Percentiles rank a stretch among this genome's conserved stretches.
Evolutionary conservation across 2,888 invertebrate species (phyloP).

Genomic region (Bombylius discolor): DNA sequence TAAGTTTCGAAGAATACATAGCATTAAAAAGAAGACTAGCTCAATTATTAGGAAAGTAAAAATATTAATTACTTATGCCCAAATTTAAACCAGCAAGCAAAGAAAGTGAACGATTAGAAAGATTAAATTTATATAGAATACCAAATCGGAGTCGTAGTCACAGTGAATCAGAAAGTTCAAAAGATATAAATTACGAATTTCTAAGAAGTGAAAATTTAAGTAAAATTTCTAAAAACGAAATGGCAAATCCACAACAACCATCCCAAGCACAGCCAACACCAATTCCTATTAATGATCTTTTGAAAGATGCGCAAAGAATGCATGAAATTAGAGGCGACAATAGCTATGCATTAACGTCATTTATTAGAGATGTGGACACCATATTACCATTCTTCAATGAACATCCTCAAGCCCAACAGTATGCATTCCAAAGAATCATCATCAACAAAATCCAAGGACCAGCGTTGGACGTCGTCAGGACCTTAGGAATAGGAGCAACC

Average conservation of each 20-base stretch:
- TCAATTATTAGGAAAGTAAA: no score
- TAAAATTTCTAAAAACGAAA: no score
- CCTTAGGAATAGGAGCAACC: slow-evolving; percentile 6
- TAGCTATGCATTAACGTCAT: slow-evolving; percentile 5
- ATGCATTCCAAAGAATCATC: slow-evolving; percentile 13
- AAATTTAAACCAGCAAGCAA: no score
- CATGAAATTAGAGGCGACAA: slow-evolving; percentile 7
- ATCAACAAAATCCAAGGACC: slow-evolving; percentile 15
- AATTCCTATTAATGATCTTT: neutral
- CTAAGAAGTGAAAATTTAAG: no score
- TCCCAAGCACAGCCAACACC: neutral
- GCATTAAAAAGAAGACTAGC: no score
- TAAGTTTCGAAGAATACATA: no score
- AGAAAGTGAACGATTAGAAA: no score
- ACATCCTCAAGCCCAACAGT: slow-evolving; percentile 2
- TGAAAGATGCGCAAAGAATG: slow-evolving; percentile 10
- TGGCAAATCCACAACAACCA: no score
- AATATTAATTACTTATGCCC: no score
- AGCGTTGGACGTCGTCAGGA: slow-evolving; percentile 13
- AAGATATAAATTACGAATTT: neutral
- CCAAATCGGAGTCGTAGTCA: no score
- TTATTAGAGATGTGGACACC: slow-evolving; percentile 6
- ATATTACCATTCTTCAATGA: neutral
- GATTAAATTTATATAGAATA: no score
- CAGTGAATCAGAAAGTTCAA: neutral